Evolutionary conservation across 2,888 invertebrate species (phyloP).

Genomic region (Chalcosyrphus nemorum): DNA sequence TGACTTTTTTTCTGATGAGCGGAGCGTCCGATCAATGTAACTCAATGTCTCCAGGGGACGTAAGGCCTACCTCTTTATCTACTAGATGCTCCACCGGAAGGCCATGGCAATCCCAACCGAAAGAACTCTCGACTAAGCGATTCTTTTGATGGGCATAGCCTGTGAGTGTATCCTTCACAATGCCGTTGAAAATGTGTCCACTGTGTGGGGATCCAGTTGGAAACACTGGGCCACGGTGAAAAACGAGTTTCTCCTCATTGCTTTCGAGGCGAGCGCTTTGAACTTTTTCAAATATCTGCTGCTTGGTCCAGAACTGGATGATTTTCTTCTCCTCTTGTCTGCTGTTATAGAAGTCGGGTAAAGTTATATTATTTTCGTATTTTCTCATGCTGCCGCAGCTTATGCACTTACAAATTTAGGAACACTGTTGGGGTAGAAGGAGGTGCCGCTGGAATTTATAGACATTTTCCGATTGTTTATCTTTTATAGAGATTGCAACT

Average conservation of each 20-base stretch:
- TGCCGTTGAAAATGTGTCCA: conserved; percentile 97
- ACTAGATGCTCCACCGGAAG: conserved; percentile 96
- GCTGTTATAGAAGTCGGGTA: conserved; percentile 44
- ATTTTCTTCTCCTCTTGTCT: conserved; percentile 89
- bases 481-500: background rate
- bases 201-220: conserved; percentile 98
- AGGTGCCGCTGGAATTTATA: background rate
- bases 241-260: conserved; percentile 86
- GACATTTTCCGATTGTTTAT: background rate
- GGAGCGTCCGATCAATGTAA: conserved; percentile 99
- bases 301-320: conserved; percentile 90
- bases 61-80: conserved; percentile 92
- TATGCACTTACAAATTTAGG: background rate
- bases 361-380: conserved; percentile 6
- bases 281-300: conserved; percentile 93
- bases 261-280: conserved; percentile 80
- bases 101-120: conserved; percentile 99
- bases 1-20: conserved; percentile 96
- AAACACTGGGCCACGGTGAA: conserved; percentile 98
- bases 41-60: conserved; percentile 95
- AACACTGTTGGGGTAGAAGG: background rate
- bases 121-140: conserved; percentile 85
- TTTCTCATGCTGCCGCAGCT: conserved; percentile 6
- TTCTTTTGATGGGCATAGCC: conserved; percentile 95
- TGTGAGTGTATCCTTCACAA: conserved; percentile 97